Evolutionary conservation across 2,888 invertebrate genomes (phyloP).

Genomic region (Opisthograptis luteolata): DNA sequence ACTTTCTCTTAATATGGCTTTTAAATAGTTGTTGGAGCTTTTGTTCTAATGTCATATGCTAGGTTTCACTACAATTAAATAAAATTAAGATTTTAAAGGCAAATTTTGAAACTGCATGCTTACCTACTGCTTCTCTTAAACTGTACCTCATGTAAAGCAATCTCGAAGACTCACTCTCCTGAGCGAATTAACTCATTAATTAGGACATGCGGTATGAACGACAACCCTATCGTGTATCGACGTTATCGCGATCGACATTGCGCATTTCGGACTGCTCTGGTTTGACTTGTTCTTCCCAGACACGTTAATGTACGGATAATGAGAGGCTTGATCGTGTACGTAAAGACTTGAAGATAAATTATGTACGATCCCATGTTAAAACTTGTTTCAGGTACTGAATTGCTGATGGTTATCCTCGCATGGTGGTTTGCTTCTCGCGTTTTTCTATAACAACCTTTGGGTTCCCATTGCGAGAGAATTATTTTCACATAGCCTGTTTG

Average conservation of each 20-base stretch:
- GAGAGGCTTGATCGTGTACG: constrained; percentile 5
- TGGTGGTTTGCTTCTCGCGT: background rate
- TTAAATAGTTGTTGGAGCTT: no score
- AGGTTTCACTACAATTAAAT: no score
- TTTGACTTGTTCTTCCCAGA: constrained; percentile 29
- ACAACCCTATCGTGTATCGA: constrained; percentile 26
- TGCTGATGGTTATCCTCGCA: background rate
- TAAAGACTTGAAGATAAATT: background rate
- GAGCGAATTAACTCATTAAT: background rate
- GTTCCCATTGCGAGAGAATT: no score
- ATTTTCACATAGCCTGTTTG: no score
- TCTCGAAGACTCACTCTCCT: no score
- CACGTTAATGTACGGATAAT: constrained; percentile 22
- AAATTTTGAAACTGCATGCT: no score
- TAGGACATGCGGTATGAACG: background rate
- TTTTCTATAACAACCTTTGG: no score
- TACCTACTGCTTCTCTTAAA: no score
- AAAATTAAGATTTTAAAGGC: no score
- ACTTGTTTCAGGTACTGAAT: background rate
- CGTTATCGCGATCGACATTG: constrained; percentile 45
- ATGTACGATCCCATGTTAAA: background rate
- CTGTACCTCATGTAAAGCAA: no score
- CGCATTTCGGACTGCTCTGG: constrained; percentile 29
- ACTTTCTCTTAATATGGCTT: no score
- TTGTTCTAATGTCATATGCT: no score